Percentiles rank a stretch among this genome's conserved stretches.
phyloP scores from a whole-genome alignment of 2,888 invertebrate genomes.

The Morpho deidamia region DNA sequence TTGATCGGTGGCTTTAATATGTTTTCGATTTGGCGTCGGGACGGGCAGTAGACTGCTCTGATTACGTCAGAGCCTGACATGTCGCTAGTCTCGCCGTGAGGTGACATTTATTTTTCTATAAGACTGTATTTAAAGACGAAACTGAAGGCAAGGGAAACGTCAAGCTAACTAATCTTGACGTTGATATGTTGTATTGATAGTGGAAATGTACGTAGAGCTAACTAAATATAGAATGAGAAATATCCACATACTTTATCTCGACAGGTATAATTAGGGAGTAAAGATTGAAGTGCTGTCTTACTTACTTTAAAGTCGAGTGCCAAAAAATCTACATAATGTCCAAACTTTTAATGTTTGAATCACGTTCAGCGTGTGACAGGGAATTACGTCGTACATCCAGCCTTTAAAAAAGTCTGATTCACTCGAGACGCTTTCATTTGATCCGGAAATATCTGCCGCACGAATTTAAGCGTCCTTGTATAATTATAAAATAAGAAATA shows the following conservation, averaged over 20 bases:
- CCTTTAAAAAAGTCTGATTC: slow-evolving; percentile 64
- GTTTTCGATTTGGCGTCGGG: slow-evolving; percentile 64
- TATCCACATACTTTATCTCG: slow-evolving; percentile 23
- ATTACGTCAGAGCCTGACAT: slow-evolving; percentile 60
- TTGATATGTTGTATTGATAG: slow-evolving; percentile 20
- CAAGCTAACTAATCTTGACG: slow-evolving; percentile 27
- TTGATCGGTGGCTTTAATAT: slow-evolving; percentile 69
- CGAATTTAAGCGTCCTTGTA: slow-evolving; percentile 72
- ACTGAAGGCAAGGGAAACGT: slow-evolving; percentile 41
- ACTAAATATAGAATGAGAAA: slow-evolving; percentile 19
- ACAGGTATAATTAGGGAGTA: slow-evolving; percentile 31
- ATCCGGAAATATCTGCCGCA: slow-evolving; percentile 66
- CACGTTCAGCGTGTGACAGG: slow-evolving; percentile 53
- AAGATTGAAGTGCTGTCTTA: slow-evolving; percentile 35
- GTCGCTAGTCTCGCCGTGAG: slow-evolving; percentile 48
- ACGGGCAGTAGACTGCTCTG: slow-evolving; percentile 51
- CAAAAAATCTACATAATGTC: slow-evolving; percentile 53
- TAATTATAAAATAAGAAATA: slow-evolving; percentile 53
- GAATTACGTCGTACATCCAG: slow-evolving; percentile 55
- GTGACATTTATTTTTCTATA: slow-evolving; percentile 56
- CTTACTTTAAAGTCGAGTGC: slow-evolving; percentile 40
- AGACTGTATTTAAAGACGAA: slow-evolving; percentile 43
- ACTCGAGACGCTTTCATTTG: slow-evolving; percentile 63
- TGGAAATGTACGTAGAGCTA: slow-evolving; percentile 17
- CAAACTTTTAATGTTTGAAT: slow-evolving; percentile 55